Evolutionary conservation across 2,888 invertebrate genomes (phyloP), one percentile per base, ranked within the genome.

Genomic region (Scaptodrosophila latifasciaeformis): DNA sequence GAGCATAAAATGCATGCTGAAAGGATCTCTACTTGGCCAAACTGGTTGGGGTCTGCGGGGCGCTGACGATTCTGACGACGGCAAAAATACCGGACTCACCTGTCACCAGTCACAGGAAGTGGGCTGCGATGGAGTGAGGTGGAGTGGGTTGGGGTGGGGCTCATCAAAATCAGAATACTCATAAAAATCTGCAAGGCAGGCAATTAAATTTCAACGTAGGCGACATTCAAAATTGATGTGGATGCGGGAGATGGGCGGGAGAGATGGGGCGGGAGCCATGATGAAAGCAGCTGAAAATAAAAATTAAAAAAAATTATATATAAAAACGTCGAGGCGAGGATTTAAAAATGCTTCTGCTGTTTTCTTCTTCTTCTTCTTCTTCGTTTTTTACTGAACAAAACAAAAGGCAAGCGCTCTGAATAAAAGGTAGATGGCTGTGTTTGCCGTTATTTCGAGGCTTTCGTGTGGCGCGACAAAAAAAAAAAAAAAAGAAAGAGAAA

Each of bases 201-300:
- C 37, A 37, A 37, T 37, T 15, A 37, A 37, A 37, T 37, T 37
- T 37, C 15, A 9, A 27, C 27, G 5, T 5, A 5, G 9, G 5
- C 5, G 9, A 27, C 5, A 27, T 27, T 6, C 27, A 27, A 27
- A 27, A 34, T 9, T n/a, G n/a, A n/a, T n/a, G n/a, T n/a, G n/a
- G n/a, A n/a, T n/a, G n/a, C 34, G 6, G 39, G 21, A 30, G 19
- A 34, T n/a, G n/a, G 12, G 21, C 40, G 9, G 18, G 17, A 40
- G 19, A 17, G 9, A 12, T 19, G 7, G 40, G 29, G 15, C 49
- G 27, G 37, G 10, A 27, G 5, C 54, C 53, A 39, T 60, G 62
- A 63, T 59, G 60, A 65, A 65, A 56, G 52, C 49, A 49, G 59
- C 54, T 50, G 18, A 47, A 58, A 58, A 60, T 55, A 46, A 60